phyloP scores from a whole-genome alignment of 1,140 invertebrate genomes.

The Sycobia sp. region DNA sequence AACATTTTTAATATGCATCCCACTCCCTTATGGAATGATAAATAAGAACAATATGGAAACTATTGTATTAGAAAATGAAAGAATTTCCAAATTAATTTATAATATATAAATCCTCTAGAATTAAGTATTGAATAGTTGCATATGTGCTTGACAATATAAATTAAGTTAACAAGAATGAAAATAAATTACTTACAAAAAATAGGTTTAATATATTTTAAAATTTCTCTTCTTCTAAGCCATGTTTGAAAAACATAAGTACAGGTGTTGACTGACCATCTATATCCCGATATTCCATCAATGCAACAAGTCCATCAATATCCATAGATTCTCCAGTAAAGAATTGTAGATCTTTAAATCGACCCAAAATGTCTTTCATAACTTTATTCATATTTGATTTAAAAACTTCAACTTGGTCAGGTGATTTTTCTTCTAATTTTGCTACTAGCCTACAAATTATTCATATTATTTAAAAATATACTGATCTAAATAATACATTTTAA shows the following conservation, averaged over 20 bases:
- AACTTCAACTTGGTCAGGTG: constrained; percentile 82
- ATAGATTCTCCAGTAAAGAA: constrained; percentile 96
- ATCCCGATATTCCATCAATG: constrained; percentile 90
- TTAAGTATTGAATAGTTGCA: too few species aligned
- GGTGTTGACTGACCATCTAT: constrained; percentile 81
- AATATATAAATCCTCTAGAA: too few species aligned
- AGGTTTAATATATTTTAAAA: too few species aligned
- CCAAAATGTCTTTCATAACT: constrained; percentile 92
- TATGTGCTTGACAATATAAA: too few species aligned
- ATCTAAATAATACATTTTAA: not conserved
- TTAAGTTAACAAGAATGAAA: too few species aligned
- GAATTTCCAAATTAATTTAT: too few species aligned
- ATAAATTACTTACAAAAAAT: too few species aligned
- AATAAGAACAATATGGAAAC: too few species aligned
- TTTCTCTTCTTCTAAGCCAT: constrained; percentile 93
- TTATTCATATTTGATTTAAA: constrained; percentile 94
- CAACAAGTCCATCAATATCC: constrained; percentile 93
- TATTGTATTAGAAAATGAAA: too few species aligned
- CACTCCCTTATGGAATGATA: too few species aligned
- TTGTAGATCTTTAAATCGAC: constrained; percentile 90
- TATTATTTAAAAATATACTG: not conserved
- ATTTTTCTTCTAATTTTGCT: constrained; percentile 78
- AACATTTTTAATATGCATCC: too few species aligned
- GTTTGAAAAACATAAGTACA: constrained; percentile 94
- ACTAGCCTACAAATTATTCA: constrained; percentile 67